phyloP scores from a whole-genome alignment of 2,888 invertebrate genomes.

The Dolomedes plantarius region DNA sequence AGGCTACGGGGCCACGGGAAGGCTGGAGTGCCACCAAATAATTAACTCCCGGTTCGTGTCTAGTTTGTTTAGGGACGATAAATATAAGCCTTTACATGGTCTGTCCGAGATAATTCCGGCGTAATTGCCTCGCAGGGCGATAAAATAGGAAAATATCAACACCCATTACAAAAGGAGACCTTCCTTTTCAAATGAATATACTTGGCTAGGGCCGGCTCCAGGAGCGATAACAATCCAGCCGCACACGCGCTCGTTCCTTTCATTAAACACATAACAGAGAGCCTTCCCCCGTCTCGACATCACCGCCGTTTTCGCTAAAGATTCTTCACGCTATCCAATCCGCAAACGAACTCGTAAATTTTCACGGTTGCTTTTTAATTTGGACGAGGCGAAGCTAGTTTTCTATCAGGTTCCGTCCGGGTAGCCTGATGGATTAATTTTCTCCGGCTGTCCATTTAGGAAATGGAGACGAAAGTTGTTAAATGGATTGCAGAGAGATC shows the following conservation, averaged over 20 bases:
- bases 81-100: not conserved
- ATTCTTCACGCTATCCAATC: slow-evolving; percentile 33
- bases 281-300: not conserved
- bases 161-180: not conserved
- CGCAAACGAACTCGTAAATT: slow-evolving; percentile 64
- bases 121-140: not conserved
- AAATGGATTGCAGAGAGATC: slow-evolving; percentile 47
- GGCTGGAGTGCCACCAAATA: too few species aligned
- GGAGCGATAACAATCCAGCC: not conserved
- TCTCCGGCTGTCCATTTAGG: slow-evolving; percentile 65
- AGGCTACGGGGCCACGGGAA: too few species aligned
- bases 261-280: not conserved
- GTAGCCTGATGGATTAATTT: slow-evolving; percentile 64
- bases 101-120: not conserved
- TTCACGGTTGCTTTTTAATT: slow-evolving; percentile 69
- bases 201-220: not conserved
- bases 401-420: slow-evolving; percentile 47
- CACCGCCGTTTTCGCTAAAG: not conserved
- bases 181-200: not conserved
- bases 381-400: slow-evolving; percentile 22
- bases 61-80: too few species aligned
- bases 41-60: too few species aligned
- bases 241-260: not conserved
- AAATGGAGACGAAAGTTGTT: slow-evolving; percentile 64
- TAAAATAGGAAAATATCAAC: slow-evolving; percentile 7